Conservation (phyloP, 2,888 invertebrate genomes). For the Calameuta idolon region DNA sequence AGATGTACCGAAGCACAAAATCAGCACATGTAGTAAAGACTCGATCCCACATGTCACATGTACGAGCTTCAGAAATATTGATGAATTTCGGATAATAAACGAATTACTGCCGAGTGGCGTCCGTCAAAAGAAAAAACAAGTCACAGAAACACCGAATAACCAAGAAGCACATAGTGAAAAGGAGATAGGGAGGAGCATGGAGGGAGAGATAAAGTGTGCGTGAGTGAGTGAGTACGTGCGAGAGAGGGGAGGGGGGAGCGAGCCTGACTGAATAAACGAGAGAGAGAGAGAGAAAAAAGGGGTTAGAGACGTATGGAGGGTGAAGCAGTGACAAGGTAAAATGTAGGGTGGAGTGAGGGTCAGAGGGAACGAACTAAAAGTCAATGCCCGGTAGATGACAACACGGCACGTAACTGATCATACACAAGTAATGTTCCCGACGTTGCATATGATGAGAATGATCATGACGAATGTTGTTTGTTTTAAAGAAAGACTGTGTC, state of each 20-base stretch:
- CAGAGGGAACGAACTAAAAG: slow-evolving; percentile 37
- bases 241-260: slow-evolving; percentile 26
- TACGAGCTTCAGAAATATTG: no score
- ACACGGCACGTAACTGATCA: slow-evolving; percentile 31
- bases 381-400: slow-evolving; percentile 52
- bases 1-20: no score
- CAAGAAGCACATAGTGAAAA: neutral
- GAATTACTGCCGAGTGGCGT: no score
- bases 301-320: neutral
- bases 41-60: no score
- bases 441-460: slow-evolving; percentile 21
- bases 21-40: no score
- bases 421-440: slow-evolving; percentile 17
- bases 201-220: slow-evolving; percentile 11
- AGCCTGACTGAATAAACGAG: slow-evolving; percentile 3
- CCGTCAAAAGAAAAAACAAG: no score
- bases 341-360: slow-evolving; percentile 18
- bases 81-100: no score
- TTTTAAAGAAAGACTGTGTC: neutral
- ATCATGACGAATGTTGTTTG: neutral
- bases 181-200: neutral
- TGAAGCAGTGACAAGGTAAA: slow-evolving; percentile 18
- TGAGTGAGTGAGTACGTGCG: slow-evolving; percentile 19
- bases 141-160: no score
- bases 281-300: slow-evolving; percentile 20